Conservation (phyloP, 2,888 invertebrate genomes). For the Scelioninae gen. 1 region DNA sequence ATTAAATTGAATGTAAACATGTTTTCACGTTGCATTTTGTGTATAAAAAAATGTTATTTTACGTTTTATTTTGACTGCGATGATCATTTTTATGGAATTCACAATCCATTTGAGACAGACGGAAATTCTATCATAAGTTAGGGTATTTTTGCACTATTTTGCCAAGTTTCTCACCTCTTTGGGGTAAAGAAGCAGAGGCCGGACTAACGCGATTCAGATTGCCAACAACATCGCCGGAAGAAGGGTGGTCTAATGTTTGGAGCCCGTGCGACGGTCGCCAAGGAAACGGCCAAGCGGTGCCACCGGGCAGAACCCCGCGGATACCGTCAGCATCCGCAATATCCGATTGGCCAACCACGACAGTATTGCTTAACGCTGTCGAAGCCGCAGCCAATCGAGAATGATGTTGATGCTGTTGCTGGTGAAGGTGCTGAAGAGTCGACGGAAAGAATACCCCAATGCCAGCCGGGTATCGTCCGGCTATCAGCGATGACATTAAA, state of each 20-base stretch:
- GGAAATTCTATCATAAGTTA: constrained; percentile 30
- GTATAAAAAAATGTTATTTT: background rate
- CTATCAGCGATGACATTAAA: constrained; percentile 82
- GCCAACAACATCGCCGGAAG: constrained; percentile 79
- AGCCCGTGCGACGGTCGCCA: constrained; percentile 82
- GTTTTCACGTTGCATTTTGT: too few relatives aligned
- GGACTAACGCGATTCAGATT: constrained; percentile 82
- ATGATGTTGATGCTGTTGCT: constrained; percentile 82
- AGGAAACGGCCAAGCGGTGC: constrained; percentile 82
- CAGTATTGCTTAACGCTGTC: constrained; percentile 79
- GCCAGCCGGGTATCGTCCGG: constrained; percentile 81
- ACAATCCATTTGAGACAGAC: constrained; percentile 12
- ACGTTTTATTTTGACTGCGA: background rate
- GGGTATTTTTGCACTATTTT: constrained; percentile 29
- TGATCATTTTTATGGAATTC: constrained; percentile 12
- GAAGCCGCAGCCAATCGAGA: constrained; percentile 80
- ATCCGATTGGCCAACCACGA: constrained; percentile 79
- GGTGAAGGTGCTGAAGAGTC: constrained; percentile 81
- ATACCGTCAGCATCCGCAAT: constrained; percentile 80
- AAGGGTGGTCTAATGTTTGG: constrained; percentile 81
- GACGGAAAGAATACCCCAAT: constrained; percentile 83
- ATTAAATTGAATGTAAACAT: too few relatives aligned
- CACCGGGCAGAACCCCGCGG: constrained; percentile 79
- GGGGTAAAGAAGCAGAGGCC: constrained; percentile 80
- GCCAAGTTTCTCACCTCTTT: constrained; percentile 79